A percentile compares a stretch with the other conserved stretches of the same genome.
phyloP scores from a whole-genome alignment of 2,888 invertebrate genomes.

The Diloba caeruleocephala region DNA sequence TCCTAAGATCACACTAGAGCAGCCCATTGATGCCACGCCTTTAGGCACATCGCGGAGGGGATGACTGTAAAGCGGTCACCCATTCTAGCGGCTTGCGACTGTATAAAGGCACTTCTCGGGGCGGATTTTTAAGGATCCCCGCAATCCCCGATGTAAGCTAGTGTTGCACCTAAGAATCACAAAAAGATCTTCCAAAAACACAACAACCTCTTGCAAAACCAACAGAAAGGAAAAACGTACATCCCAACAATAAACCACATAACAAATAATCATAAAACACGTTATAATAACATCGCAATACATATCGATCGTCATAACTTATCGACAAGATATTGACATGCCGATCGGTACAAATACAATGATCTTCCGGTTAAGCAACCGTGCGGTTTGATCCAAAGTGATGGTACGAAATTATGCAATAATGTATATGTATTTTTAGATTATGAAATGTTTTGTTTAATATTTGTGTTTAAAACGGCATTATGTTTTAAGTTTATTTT shows the following conservation, averaged over 20 bases:
- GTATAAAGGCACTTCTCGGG: too few relatives aligned
- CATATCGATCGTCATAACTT: constrained; percentile 35
- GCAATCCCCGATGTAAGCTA: too few relatives aligned
- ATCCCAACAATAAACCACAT: neutral
- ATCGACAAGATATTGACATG: constrained; percentile 14
- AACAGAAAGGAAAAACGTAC: too few relatives aligned
- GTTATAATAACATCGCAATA: constrained; percentile 29
- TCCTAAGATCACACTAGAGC: too few relatives aligned
- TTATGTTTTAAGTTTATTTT: too few relatives aligned
- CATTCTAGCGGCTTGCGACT: too few relatives aligned
- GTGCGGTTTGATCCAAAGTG: constrained; percentile 26
- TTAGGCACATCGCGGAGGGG: too few relatives aligned
- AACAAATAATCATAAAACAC: constrained; percentile 9
- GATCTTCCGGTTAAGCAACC: constrained; percentile 26
- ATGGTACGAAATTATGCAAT: constrained; percentile 3
- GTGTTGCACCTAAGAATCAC: too few relatives aligned
- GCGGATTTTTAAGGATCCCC: too few relatives aligned
- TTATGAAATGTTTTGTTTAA: constrained; percentile 15
- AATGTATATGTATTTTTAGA: constrained; percentile 6
- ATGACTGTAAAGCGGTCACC: too few relatives aligned
- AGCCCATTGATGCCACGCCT: too few relatives aligned
- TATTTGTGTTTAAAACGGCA: neutral
- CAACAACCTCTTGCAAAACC: constrained; percentile 3
- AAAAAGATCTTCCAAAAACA: too few relatives aligned
- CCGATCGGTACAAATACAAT: constrained; percentile 6